Percentiles rank a stretch among this genome's conserved stretches.
phyloP scores from a whole-genome alignment of 2,888 invertebrate species.

The Coleophora flavipennella region DNA sequence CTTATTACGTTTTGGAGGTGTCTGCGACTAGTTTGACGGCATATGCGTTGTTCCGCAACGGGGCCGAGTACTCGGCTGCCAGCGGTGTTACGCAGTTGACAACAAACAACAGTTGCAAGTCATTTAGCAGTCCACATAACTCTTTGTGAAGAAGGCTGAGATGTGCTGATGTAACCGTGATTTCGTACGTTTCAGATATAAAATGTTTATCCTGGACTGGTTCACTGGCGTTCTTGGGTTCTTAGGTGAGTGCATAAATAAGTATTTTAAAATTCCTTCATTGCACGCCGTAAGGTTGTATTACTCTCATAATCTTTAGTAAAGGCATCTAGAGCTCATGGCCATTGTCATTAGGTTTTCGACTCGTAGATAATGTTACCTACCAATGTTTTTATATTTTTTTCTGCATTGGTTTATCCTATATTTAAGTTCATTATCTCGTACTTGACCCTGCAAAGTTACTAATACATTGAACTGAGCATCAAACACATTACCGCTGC shows the following conservation, averaged over 20 bases:
- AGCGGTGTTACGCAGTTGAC: slow-evolving; percentile 30
- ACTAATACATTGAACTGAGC: too few relatives aligned
- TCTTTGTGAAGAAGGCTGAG: slow-evolving; percentile 41
- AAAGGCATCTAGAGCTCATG: too few relatives aligned
- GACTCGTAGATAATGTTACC: too few relatives aligned
- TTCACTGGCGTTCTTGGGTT: slow-evolving; percentile 94
- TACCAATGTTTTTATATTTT: too few relatives aligned
- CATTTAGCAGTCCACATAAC: slow-evolving; percentile 36
- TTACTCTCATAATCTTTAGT: too few relatives aligned
- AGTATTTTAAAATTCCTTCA: too few relatives aligned
- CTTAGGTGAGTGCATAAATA: slow-evolving; percentile 79
- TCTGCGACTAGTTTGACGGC: slow-evolving; percentile 24
- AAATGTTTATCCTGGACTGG: slow-evolving; percentile 97
- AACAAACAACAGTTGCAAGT: slow-evolving; percentile 50
- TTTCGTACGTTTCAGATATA: slow-evolving; percentile 55
- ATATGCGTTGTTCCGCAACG: slow-evolving; percentile 22
- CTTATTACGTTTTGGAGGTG: slow-evolving; percentile 36
- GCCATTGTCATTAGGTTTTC: too few relatives aligned
- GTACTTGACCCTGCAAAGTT: too few relatives aligned
- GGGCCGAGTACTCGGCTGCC: slow-evolving; percentile 4
- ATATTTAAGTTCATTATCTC: too few relatives aligned
- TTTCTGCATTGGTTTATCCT: too few relatives aligned
- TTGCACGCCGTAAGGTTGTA: too few relatives aligned
- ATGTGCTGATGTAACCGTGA: slow-evolving; percentile 27
- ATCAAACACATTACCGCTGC: too few relatives aligned